Percentiles rank a stretch among this genome's conserved stretches.
phyloP scores from a whole-genome alignment of 1,140 invertebrate species.

The Brachionus rubens region DNA sequence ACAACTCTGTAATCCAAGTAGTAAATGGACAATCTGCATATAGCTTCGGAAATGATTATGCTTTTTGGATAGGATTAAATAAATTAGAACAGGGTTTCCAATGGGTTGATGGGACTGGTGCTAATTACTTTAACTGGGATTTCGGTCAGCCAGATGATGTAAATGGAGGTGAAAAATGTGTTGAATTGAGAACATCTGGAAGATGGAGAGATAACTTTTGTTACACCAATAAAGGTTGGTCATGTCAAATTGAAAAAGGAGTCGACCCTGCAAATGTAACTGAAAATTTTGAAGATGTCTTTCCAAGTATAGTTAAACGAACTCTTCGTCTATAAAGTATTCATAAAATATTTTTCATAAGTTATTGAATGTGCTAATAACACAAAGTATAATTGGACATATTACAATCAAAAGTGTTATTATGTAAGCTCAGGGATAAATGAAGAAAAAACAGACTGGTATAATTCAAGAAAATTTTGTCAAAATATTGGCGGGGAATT shows the following conservation, averaged over 20 bases:
- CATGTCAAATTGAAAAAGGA: conserved; percentile 41
- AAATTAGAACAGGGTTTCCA: conserved; percentile 12
- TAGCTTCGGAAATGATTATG: background rate
- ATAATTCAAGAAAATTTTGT: conserved; percentile 30
- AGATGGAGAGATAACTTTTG: conserved; percentile 42
- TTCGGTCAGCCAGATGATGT: conserved; percentile 31
- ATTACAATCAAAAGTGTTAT: conserved; percentile 23
- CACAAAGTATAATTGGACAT: conserved; percentile 13
- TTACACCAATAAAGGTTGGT: conserved; percentile 45
- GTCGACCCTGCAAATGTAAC: conserved; percentile 13
- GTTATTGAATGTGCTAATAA: conserved; percentile 39
- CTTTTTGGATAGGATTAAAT: conserved; percentile 44
- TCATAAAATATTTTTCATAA: too few relatives aligned
- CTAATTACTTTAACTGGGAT: conserved; percentile 40
- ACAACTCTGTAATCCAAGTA: background rate
- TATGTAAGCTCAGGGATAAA: conserved; percentile 27
- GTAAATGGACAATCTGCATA: conserved; percentile 2
- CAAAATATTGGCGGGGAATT: conserved; percentile 32
- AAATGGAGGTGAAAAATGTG: conserved; percentile 43
- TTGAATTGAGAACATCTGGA: conserved; percentile 26
- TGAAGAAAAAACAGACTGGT: conserved; percentile 36
- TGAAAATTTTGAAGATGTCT: background rate
- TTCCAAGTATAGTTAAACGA: background rate
- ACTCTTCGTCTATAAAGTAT: too few relatives aligned
- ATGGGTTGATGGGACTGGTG: conserved; percentile 10